Evolutionary conservation across 23 tunicate species (phyloP), one percentile per base, ranked within the genome.

Genomic region (Styela plicata): DNA sequence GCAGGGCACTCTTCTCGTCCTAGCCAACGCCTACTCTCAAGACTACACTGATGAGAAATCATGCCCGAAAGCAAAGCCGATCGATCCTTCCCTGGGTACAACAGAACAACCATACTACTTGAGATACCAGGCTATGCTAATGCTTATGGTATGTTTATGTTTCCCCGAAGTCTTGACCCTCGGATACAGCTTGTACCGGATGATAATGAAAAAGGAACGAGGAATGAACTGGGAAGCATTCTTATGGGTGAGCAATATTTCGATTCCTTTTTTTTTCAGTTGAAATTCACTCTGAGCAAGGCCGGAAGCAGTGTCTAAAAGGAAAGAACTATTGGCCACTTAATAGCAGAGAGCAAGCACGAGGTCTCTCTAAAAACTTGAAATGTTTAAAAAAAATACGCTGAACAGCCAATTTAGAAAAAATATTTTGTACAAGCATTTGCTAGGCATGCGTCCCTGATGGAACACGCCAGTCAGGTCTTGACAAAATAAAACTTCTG

Each of bases 161-260:
- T 64, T 85, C 1, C 93, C 98, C 17, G 98, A 93, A 82, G 84
- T 79, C 1, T 80, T 93, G 25, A 85, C 93, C 26, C 83, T 93
- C 83, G 36, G 52, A 64, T 93, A 93, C 84, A 73, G 84, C 61
- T 36, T 93, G 73, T 93, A 88, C 73, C 79, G 91, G 26, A 79
- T 91, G 29, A 67, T 91, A 21, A 84, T 91, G 86, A 91, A 91
- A 34, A 63, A 79, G 31, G 88, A 87, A 63, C 33, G 36, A 19
- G 34, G 33, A 18, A 31, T 84, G 34, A 83, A 86, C 5, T 35
- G 80, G 83, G 2, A n/a, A 29, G 71, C 82, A 24, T 70, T 79
- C 10, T 30, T 87, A 17, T 80, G 87, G 97, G 97, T 91, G 19
- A 79, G 64, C n/a, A n/a, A n/a, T n/a, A n/a, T n/a, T n/a, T n/a